Conservation (phyloP, 2,888 invertebrate genomes). For the Clunio marinus region DNA sequence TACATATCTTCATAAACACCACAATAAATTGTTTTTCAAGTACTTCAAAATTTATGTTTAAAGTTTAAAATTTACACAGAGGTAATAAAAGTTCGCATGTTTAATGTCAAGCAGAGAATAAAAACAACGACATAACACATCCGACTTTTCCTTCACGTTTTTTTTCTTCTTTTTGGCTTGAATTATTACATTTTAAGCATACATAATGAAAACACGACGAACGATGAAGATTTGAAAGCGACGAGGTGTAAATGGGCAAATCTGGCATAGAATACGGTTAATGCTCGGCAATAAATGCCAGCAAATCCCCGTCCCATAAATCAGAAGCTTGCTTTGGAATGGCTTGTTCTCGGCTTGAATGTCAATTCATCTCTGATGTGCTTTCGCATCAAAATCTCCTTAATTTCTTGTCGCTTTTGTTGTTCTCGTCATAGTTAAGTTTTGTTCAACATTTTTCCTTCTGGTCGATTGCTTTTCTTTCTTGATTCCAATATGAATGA, state of each 20-base stretch:
- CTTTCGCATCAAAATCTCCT: too few species aligned
- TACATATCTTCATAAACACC: too few species aligned
- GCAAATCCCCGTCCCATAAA: background rate
- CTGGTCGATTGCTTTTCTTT: too few species aligned
- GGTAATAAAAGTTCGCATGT: too few species aligned
- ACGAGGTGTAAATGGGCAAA: background rate
- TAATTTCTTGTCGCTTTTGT: background rate
- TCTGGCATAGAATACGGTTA: background rate
- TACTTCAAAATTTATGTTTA: too few species aligned
- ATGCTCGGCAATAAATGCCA: background rate
- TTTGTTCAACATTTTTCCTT: too few species aligned
- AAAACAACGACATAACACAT: too few species aligned
- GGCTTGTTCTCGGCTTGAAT: background rate
- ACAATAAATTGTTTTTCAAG: too few species aligned
- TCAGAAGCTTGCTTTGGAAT: background rate
- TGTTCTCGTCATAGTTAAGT: too few species aligned
- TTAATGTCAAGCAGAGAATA: background rate
- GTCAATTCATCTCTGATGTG: background rate
- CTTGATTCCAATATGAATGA: too few species aligned
- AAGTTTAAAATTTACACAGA: too few species aligned
- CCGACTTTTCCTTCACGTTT: background rate
- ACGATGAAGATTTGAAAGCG: background rate
- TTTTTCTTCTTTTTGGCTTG: background rate
- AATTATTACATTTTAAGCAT: background rate
- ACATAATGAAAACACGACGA: background rate